Percentiles rank a stretch among this genome's conserved stretches.
Evolutionary conservation across 2,113 vertebrate genomes (phyloP).

Genomic region (Maccullochella peelii): DNA sequence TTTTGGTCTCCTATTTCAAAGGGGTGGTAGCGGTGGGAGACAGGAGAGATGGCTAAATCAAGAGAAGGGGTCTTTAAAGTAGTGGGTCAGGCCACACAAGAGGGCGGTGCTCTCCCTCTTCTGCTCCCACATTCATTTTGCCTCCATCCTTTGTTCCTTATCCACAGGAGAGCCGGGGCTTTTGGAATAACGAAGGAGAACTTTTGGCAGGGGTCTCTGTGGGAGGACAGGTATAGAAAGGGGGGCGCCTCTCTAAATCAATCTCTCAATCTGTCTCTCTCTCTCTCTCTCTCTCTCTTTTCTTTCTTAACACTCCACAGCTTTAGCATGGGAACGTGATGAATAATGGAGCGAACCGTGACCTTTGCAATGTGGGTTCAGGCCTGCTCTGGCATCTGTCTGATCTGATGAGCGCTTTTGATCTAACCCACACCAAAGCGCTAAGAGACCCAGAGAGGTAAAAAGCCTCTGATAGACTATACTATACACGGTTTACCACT

Average conservation of each 20-base stretch:
- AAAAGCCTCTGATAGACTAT: conserved; percentile 44
- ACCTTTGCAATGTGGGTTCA: conserved; percentile 76
- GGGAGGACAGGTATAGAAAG: conserved; percentile 50
- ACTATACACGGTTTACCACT: conserved; percentile 45
- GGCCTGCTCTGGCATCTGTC: conserved; percentile 53
- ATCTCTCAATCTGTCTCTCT: conserved; percentile 37
- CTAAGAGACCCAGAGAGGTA: conserved; percentile 35
- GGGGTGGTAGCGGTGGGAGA: neutral
- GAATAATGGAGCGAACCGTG: conserved; percentile 76
- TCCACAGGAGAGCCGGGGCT: conserved; percentile 46
- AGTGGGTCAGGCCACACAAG: conserved; percentile 29
- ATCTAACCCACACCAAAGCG: conserved; percentile 57
- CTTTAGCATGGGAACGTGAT: conserved; percentile 65
- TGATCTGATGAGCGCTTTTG: conserved; percentile 73
- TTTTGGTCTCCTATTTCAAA: conserved; percentile 21
- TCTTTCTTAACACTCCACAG: conserved; percentile 54
- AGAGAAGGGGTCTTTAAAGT: conserved; percentile 33
- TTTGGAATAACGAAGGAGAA: conserved; percentile 41
- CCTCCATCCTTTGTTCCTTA: conserved; percentile 48
- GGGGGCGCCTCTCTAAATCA: conserved; percentile 54
- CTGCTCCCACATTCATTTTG: conserved; percentile 30
- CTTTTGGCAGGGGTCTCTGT: conserved; percentile 51
- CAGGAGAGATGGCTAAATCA: conserved; percentile 28
- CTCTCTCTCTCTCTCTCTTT: conserved; percentile 13
- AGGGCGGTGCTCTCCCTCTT: conserved; percentile 9